These are phyloP conservation scores for Drosophila prosaltans DNA, from an alignment of 1,140 invertebrate species.

Conservation along the genomic window DNA sequence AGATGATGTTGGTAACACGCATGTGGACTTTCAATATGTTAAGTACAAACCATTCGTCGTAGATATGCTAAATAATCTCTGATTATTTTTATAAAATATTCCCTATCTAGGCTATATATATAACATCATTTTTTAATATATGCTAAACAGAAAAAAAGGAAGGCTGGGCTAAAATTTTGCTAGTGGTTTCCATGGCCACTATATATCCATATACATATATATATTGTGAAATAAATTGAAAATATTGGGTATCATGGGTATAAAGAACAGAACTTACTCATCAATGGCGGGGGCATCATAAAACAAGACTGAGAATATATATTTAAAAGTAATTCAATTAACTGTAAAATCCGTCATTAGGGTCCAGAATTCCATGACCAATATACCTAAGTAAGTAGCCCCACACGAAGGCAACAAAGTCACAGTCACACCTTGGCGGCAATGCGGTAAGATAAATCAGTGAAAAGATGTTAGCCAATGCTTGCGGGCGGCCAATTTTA, in stretches of 20 bases:
- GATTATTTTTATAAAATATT: slow-evolving; percentile 41
- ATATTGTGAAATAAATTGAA: not conserved
- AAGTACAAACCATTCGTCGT: slow-evolving; percentile 28
- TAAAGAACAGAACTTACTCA: slow-evolving; percentile 46
- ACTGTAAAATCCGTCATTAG: slow-evolving; percentile 76
- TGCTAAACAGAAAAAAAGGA: slow-evolving; percentile 15
- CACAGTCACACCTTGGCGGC: slow-evolving; percentile 44
- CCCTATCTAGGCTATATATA: slow-evolving; percentile 3
- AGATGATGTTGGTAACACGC: slow-evolving; percentile 32
- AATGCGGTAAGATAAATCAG: slow-evolving; percentile 69
- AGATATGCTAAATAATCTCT: slow-evolving; percentile 56
- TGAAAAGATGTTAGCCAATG: slow-evolving; percentile 21
- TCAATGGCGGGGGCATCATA: slow-evolving; percentile 36
- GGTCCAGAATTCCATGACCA: slow-evolving; percentile 15
- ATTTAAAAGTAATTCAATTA: slow-evolving; percentile 68
- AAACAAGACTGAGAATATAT: slow-evolving; percentile 18
- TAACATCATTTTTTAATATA: slow-evolving; percentile 12
- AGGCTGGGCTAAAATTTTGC: slow-evolving; percentile 1
- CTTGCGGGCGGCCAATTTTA: slow-evolving; percentile 75
- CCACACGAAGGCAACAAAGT: slow-evolving; percentile 63
- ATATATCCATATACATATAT: not conserved
- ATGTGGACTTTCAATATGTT: not conserved
- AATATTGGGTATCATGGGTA: too few species aligned
- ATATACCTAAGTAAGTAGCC: slow-evolving; percentile 56
- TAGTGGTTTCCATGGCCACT: not conserved